Conservation (phyloP, 2,113 vertebrate genomes). For the Cephalopterus ornatus region DNA sequence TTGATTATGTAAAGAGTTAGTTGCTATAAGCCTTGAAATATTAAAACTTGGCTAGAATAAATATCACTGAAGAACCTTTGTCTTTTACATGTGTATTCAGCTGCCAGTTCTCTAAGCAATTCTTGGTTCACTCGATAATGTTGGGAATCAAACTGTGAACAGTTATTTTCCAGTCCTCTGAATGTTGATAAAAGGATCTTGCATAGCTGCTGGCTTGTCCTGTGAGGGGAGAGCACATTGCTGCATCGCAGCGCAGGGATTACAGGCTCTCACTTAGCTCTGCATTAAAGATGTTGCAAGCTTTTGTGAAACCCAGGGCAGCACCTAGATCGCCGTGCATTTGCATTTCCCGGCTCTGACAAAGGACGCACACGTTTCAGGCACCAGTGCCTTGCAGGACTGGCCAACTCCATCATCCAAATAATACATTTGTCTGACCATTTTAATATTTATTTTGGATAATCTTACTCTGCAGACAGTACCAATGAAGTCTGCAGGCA, state of each 20-base stretch:
- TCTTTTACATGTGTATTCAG: constrained; percentile 56
- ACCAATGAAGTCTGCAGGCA: background rate
- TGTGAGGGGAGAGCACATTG: constrained; percentile 2
- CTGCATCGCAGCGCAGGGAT: constrained; percentile 34
- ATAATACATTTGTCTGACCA: background rate
- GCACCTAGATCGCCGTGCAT: background rate
- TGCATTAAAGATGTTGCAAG: background rate
- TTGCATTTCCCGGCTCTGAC: background rate
- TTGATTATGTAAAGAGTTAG: constrained; percentile 48
- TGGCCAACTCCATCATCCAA: background rate
- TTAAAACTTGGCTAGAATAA: constrained; percentile 66
- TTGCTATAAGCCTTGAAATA: constrained; percentile 58
- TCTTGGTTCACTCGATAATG: constrained; percentile 21
- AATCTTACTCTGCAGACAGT: background rate
- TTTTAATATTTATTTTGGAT: background rate
- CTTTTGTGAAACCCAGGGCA: background rate
- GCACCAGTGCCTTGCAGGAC: background rate
- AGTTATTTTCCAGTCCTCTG: constrained; percentile 54
- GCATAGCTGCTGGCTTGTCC: constrained; percentile 51
- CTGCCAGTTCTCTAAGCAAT: constrained; percentile 41
- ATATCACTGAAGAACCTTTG: constrained; percentile 58
- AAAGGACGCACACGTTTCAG: rapidly evolving
- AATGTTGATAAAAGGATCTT: constrained; percentile 62
- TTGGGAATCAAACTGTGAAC: constrained; percentile 50
- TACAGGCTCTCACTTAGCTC: constrained; percentile 19